Percentiles rank a stretch among this genome's conserved stretches.
Evolutionary conservation across 37 sponge, comb jelly and placozoan genomes (phyloP).

Genomic region (Eunapius fragilis): DNA sequence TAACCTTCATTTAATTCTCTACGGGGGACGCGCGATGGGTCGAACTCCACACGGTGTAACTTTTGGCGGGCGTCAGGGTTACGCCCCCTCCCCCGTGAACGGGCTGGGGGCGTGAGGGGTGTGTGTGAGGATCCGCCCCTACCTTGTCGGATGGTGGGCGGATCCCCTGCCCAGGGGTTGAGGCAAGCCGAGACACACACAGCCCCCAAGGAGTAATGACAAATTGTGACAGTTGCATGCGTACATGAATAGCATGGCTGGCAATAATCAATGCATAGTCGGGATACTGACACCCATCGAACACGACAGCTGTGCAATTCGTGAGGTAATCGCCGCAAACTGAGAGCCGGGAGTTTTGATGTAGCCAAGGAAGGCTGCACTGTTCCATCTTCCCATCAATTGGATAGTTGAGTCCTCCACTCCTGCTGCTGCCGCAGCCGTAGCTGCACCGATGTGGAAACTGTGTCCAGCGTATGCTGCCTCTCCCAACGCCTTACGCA

Average conservation of each 20-base stretch:
- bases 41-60: neutral
- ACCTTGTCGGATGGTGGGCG: neutral
- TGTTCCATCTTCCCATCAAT: constrained; percentile 8
- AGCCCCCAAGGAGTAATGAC: neutral
- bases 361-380: neutral
- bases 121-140: neutral
- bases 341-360: too few relatives aligned
- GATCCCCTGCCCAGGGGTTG: neutral
- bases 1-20: neutral
- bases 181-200: neutral
- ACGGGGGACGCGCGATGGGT: neutral
- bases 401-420: neutral
- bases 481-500: constrained; percentile 10
- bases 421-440: neutral
- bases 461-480: constrained; percentile 1
- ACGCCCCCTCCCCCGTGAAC: neutral
- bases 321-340: neutral
- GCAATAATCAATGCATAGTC: neutral
- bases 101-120: neutral
- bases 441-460: neutral
- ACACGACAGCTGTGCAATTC: neutral
- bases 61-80: neutral
- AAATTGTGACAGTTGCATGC: neutral
- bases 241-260: neutral
- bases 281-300: neutral